Conservation (phyloP, 2,888 invertebrate species). For the Mallateleia sp. region DNA sequence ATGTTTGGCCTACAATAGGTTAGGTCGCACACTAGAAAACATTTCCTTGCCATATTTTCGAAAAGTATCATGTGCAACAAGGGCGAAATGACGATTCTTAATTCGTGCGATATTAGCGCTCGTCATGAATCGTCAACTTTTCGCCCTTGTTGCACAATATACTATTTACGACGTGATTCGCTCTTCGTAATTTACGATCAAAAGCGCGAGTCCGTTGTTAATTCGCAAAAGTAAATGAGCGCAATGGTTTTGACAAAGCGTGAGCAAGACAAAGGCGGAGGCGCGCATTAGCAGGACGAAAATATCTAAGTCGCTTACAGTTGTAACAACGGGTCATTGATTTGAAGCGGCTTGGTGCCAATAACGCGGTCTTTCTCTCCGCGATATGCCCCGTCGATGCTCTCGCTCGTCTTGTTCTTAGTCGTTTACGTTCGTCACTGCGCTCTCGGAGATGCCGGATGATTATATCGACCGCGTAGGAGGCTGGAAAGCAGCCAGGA, state of each 20-base stretch:
- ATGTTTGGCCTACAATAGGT: too few relatives aligned
- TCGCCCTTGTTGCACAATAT: too few relatives aligned
- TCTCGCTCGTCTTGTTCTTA: constrained; percentile 63
- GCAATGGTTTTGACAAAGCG: constrained; percentile 32
- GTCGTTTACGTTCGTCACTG: constrained; percentile 68
- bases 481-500: constrained; percentile 87
- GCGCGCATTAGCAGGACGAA: constrained; percentile 73
- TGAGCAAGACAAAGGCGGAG: constrained; percentile 24
- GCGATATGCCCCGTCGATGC: constrained; percentile 57
- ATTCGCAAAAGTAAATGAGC: neutral
- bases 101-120: too few relatives aligned
- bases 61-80: too few relatives aligned
- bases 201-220: constrained; percentile 1
- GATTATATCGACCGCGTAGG: constrained; percentile 88
- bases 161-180: too few relatives aligned
- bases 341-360: constrained; percentile 87
- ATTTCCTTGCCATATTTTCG: too few relatives aligned
- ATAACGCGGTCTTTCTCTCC: constrained; percentile 79
- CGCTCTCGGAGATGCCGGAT: constrained; percentile 82
- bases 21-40: too few relatives aligned
- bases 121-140: too few relatives aligned
- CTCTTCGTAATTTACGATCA: constrained; percentile 5
- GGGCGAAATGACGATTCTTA: too few relatives aligned
- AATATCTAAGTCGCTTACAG: constrained; percentile 82
- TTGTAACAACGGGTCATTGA: constrained; percentile 85